These are phyloP conservation scores for Magallana gigas DNA, from an alignment of 1,140 invertebrate genomes.

Conservation along the genomic window DNA sequence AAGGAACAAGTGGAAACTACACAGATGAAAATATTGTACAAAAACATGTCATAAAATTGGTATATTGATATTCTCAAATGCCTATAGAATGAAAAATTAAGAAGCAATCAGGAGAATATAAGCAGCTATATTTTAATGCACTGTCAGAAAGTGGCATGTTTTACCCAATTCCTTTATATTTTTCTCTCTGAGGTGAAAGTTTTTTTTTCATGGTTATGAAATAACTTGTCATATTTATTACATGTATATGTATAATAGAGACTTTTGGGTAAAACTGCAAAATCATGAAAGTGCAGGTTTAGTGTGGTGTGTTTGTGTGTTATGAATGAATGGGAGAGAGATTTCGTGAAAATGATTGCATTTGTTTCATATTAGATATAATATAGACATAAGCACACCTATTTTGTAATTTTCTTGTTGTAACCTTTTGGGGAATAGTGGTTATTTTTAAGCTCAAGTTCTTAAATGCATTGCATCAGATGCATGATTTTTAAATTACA, in stretches of 20 bases:
- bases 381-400: too few relatives aligned
- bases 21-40: too few relatives aligned
- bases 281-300: too few relatives aligned
- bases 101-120: background rate
- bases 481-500: background rate
- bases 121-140: constrained; percentile 12
- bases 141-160: background rate
- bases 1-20: too few relatives aligned
- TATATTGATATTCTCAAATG: too few relatives aligned
- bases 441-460: background rate
- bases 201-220: constrained; percentile 28
- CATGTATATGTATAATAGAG: background rate
- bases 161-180: constrained; percentile 24
- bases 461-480: background rate
- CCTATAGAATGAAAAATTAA: background rate
- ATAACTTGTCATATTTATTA: constrained; percentile 34
- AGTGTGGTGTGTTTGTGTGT: too few relatives aligned
- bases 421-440: too few relatives aligned
- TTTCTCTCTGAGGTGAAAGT: constrained; percentile 38
- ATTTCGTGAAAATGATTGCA: background rate
- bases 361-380: too few relatives aligned
- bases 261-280: background rate
- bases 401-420: too few relatives aligned
- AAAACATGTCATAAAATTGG: too few relatives aligned
- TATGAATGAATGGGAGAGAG: too few relatives aligned